Evolutionary conservation across 2,113 vertebrate species (phyloP), one percentile per base, ranked within the genome.

Genomic region (Malaclemys terrapin): DNA sequence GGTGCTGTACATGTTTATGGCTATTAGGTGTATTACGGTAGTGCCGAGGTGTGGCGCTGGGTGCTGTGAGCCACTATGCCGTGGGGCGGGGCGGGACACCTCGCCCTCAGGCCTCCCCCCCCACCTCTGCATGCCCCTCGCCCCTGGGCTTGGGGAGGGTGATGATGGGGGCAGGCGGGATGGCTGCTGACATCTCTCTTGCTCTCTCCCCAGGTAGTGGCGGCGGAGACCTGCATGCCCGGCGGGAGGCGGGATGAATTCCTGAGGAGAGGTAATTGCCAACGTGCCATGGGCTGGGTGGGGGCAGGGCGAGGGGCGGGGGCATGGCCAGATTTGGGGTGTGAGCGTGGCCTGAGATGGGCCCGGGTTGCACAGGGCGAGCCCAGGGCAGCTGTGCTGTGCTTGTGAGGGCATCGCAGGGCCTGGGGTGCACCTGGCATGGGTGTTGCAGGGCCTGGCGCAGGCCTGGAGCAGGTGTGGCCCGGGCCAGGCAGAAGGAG

Each of bases 251-350:
- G 2, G 10, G 42, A 95, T 95, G 94, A 85, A 88, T 88, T 85
- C 82, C 82, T 93, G 91, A 95, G 94, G 90, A 69, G 78, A 93
- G 94, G 94, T 95, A 87, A 35, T 62, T 45, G 12, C 35, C 47
- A 59, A 27, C 27, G 25, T 59, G 57, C 27, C 11, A 4, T 59
- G 57, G 6, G 57, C 57, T 59, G 8, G 69, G 13, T 13, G 14
- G 38, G 81, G 4, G 6, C 42, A 11, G 53, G 27, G 9, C 8
- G 19, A 5, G 6, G 13, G 54, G 42, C 42, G 20, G 5, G 29
- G 14, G 35, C 62, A n/a, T 22, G 20, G 9, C 65, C 5, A 8
- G 35, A 38, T 22, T 22, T 72, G 35, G 19, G 65, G 65, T n/a
- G 19, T 10, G n/a, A 22, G 65, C 8, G 8, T 72, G n/a, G 19